Evolutionary conservation across 2,113 vertebrate species (phyloP), one percentile per base, ranked within the genome.

Genomic region (Otis tarda): DNA sequence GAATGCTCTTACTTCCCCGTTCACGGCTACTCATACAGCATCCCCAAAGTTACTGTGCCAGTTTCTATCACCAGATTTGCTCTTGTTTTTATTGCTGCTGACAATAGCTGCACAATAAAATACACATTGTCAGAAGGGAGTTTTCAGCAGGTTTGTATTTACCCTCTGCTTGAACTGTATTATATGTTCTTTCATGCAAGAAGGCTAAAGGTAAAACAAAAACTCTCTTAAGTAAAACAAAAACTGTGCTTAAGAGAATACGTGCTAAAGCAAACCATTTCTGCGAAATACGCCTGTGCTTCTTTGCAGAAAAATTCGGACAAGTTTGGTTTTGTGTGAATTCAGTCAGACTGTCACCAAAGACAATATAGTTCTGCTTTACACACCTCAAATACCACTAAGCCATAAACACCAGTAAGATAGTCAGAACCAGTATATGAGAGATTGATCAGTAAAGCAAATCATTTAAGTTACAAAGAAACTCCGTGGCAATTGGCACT

Each of bases 141-240:
- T 45, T 90, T 92, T 73, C 88, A 73, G 80, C 49, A 95, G 57
- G 80, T 75, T 94, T 89, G 31, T 75, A 69, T 92, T 93, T 84
- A 90, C 43, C 60, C 86, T 93, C 80, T 89, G 43, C 76, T 93
- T 93, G 95, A 96, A 81, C 83, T 87, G 83, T 43, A 76, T 94
- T 93, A 53, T 57, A 53, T 64, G 79, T 63, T 92, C 64, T 57
- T 87, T 68, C 86, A 95, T 81, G 60, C 90, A 92, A 19, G 3
- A 89, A 82, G 43, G 90, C 61, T 82, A 92, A 74, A 83, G 69
- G 80, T 90, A 84, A 71, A 95, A 71, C 41, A 83, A 90, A 79
- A 82, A 5, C 33, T 85, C 79, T 90, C 92, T n/a, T n/a, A n/a
- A n/a, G 80, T 90, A 84, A 71, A 95, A 71, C 41, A 83, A 90